Base-by-base conservation (phyloP, 2,888 invertebrate species). In the Gisinianus flammeolus region DNA sequence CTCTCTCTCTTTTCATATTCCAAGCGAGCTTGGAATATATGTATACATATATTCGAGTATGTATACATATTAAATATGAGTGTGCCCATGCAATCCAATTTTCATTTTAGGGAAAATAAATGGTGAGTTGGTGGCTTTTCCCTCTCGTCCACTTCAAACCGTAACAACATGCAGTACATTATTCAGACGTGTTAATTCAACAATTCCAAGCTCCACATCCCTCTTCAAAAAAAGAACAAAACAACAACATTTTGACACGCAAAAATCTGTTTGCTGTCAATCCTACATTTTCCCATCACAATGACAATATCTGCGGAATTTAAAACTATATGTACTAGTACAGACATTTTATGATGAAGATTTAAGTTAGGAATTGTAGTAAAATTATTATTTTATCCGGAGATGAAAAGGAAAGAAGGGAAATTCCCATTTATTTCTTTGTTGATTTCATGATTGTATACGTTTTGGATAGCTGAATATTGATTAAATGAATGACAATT, bases 61-160 rank as follows among this genome's bases (percentile, higher is more conserved):
- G 19, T 35, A 35, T 35, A 35, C 35, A 44, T 44, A 19, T 1
- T 2, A 6, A 2, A n/a, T n/a, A n/a, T n/a, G 44, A 44, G 44
- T 54, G 54, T 54, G 5, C n/a, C 10, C 66, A 66, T 44, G 30
- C 74, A 74, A 74, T 74, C 74, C 74, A 74, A 74, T 74, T 74
- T 74, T 67, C 67, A 66, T 74, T 74, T 67, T 64, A 33, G 64
- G 19, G 19, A 67, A 56, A 58, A 74, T 74, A 74, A 52, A 74
- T 74, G 74, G 74, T 35, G 62, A 26, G 62, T 26, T 74, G 26
- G 26, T 74, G 74, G 66, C 35, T 74, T 54, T 62, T 72, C 58
- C 22, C 24, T 35, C 10, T 35, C 44, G 19, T 64, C 4, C 19
- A 64, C 44, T 44, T 12, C 12, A 35, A 35, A 35, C 35, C 35